These are phyloP conservation scores for Agriopis marginaria DNA, from an alignment of 2,888 invertebrate genomes.

Conservation along the genomic window DNA sequence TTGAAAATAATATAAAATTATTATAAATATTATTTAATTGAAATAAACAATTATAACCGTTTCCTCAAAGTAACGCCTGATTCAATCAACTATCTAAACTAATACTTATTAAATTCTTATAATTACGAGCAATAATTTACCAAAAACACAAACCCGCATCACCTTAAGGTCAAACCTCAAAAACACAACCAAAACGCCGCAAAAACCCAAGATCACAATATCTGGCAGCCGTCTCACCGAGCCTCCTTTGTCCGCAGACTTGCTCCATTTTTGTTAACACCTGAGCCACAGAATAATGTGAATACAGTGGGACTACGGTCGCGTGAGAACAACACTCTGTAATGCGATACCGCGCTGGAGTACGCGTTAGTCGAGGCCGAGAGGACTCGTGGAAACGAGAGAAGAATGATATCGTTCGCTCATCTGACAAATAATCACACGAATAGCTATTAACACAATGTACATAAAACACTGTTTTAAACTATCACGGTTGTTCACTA, in stretches of 20 bases:
- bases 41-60: too few species aligned
- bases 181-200: conserved; percentile 2
- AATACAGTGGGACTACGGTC: conserved; percentile 12
- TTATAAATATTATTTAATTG: too few species aligned
- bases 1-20: too few species aligned
- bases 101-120: neutral
- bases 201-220: conserved; percentile 45
- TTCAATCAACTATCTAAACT: too few species aligned
- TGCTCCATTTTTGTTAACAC: conserved; percentile 80
- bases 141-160: neutral
- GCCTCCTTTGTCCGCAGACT: conserved; percentile 46
- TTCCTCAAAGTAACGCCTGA: too few species aligned
- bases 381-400: neutral
- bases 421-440: neutral
- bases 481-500: too few species aligned
- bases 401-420: neutral
- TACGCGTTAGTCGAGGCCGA: neutral
- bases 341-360: conserved; percentile 65
- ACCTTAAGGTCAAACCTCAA: conserved; percentile 8
- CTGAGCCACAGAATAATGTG: conserved; percentile 52
- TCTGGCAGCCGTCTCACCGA: conserved; percentile 36
- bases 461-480: too few species aligned
- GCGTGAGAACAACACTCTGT: conserved; percentile 63
- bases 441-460: too few species aligned
- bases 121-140: neutral